A percentile compares a stretch with the other conserved stretches of the same genome.
Evolutionary conservation across 2,888 invertebrate genomes (phyloP).

Genomic region (Aspidapion aeneum): DNA sequence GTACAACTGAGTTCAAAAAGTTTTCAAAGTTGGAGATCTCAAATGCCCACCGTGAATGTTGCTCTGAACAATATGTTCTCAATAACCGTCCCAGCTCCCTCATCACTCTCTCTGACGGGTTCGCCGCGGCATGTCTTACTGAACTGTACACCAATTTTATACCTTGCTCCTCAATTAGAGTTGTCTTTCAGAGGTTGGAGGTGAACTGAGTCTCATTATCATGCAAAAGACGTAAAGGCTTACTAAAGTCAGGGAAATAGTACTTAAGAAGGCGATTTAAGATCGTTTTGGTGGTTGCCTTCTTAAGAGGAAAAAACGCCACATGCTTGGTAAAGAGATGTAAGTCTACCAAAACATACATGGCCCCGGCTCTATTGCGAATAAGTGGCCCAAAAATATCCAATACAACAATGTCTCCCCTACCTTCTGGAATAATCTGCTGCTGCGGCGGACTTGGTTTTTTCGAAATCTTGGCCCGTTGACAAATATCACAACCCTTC

Average conservation of each 20-base stretch:
- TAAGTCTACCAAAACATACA: not conserved
- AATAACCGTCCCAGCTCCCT: constrained; percentile 12
- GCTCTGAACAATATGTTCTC: constrained; percentile 11
- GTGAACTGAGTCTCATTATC: constrained; percentile 16
- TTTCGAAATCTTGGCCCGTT: not conserved
- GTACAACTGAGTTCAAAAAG: not conserved
- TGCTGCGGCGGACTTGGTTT: not conserved
- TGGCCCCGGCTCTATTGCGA: no score
- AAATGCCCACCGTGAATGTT: no score
- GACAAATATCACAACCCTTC: not conserved
- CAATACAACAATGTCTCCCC: not conserved
- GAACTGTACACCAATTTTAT: constrained; percentile 5
- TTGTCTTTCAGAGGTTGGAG: constrained; percentile 8
- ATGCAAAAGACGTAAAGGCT: not conserved
- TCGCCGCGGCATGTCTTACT: constrained; percentile 14
- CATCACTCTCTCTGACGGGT: constrained; percentile 16
- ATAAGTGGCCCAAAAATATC: not conserved
- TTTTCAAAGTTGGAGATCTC: not conserved
- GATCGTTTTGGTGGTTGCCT: not conserved
- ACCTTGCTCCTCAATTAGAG: constrained; percentile 1
- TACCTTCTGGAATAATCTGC: not conserved
- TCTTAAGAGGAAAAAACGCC: not conserved
- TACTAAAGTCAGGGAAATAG: not conserved
- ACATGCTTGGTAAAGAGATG: constrained; percentile 5
- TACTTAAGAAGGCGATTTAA: no score